phyloP scores from a whole-genome alignment of 2,888 invertebrate species.

The Apoderus coryli region DNA sequence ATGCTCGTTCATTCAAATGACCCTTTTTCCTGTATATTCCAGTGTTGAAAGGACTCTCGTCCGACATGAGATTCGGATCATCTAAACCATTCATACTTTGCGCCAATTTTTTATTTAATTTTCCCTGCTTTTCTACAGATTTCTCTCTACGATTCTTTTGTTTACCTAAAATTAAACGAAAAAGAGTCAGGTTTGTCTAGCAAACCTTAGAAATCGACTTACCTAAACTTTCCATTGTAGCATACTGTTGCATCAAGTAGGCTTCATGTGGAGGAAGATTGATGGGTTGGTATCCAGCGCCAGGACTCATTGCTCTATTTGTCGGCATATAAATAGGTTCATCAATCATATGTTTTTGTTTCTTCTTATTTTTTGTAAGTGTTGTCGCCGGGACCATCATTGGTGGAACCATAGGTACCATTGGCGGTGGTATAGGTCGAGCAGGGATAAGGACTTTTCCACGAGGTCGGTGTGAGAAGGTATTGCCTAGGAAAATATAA shows the following conservation, averaged over 20 bases:
- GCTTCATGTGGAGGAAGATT: slow-evolving; percentile 44
- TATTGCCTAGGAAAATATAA: slow-evolving; percentile 20
- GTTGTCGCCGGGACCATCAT: slow-evolving; percentile 35
- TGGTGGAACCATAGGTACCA: slow-evolving; percentile 24
- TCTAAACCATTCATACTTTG: slow-evolving; percentile 55
- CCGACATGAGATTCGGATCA: slow-evolving; percentile 28
- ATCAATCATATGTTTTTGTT: slow-evolving; percentile 37
- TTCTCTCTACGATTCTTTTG: slow-evolving; percentile 40
- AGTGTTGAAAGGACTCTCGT: slow-evolving; percentile 52
- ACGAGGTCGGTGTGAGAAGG: slow-evolving; percentile 34
- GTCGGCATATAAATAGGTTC: slow-evolving; percentile 45
- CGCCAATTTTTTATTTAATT: slow-evolving; percentile 44
- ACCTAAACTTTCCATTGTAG: slow-evolving; percentile 35
- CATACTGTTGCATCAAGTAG: slow-evolving; percentile 42
- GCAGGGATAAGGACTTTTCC: slow-evolving; percentile 42
- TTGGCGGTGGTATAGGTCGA: slow-evolving; percentile 33
- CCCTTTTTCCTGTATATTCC: slow-evolving; percentile 86
- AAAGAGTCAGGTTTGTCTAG: no score
- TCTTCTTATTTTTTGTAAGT: slow-evolving; percentile 40
- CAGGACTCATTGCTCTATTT: slow-evolving; percentile 40
- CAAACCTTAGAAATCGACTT: no score
- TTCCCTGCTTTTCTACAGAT: slow-evolving; percentile 27
- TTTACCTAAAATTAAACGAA: slow-evolving; percentile 17
- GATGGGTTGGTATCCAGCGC: slow-evolving; percentile 40
- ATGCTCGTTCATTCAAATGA: slow-evolving; percentile 83